Base-by-base conservation (phyloP, 2,888 invertebrate species). In the Drosophila monieri region DNA sequence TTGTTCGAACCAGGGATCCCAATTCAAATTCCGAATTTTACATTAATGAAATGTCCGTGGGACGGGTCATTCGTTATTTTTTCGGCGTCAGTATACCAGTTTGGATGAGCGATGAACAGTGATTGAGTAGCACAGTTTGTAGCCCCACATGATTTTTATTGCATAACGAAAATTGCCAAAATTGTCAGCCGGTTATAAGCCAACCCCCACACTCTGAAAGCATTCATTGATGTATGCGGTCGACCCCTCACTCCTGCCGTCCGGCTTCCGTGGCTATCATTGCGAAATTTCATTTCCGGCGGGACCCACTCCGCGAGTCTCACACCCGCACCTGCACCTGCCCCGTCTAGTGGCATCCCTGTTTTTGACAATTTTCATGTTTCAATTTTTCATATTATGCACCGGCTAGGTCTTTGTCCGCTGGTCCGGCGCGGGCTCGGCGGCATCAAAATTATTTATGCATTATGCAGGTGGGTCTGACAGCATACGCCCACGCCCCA, bases 281-380 rank as follows among this genome's bases (percentile, higher is more conserved):
- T 77, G 84, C 80, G 69, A 86, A 86, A 83, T 84, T 86, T 84
- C 81, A 83, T 83, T 83, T 83, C 81, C 81, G 80, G 71, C 35
- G 46, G 58, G 75, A 66, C 62, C 67, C 74, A 86, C 86, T 84
- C 76, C 72, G 59, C 58, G 59, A n/a, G 6, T 15, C 23, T 30
- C 46, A 43, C 49, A 15, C 23, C 30, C 23, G 3, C 46, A 15
- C 18, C 12, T 32, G 14, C 8, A 12, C 41, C 32, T 18, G 12
- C 21, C 14, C 6, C 32, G 35, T 14, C 12, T 37, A 14, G 15
- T 2, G 15, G 57, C 70, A 57, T 74, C 73, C 73, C 80, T 86
- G 86, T 78, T 80, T 83, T 87, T 83, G 83, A 85, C 83, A 87
- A 87, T 83, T 87, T 83, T 85, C 83, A 81, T 87, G 86, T 83